These are phyloP conservation scores for Ameiurus melas DNA, from an alignment of 2,113 vertebrate genomes.

Conservation along the genomic window DNA sequence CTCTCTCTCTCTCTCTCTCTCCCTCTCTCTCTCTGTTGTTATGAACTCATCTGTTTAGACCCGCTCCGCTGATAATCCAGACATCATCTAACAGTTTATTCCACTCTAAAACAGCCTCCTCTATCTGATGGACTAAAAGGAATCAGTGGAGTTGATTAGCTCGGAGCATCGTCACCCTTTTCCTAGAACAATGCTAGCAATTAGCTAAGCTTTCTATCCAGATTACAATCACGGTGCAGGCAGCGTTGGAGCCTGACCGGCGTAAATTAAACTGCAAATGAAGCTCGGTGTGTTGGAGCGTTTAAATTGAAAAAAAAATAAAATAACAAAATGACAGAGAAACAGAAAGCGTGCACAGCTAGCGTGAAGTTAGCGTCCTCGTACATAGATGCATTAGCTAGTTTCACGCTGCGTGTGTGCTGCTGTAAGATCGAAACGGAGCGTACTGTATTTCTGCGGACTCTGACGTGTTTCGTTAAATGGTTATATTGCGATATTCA, in stretches of 20 bases:
- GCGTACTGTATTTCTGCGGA: not conserved
- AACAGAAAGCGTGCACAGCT: not conserved
- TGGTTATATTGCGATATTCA: not conserved
- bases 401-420: not conserved
- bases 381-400: not conserved
- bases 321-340: not conserved
- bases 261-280: constrained; percentile 41
- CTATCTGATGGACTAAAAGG: constrained; percentile 7
- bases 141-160: constrained; percentile 37
- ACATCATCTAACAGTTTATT: not conserved
- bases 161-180: constrained; percentile 37
- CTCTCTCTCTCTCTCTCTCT: not conserved
- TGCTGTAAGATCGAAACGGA: not conserved
- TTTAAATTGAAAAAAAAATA: constrained; percentile 20
- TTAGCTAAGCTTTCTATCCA: constrained; percentile 48
- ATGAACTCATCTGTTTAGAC: not conserved
- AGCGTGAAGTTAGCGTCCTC: not conserved
- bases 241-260: constrained; percentile 31
- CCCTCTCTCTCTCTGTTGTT: not conserved
- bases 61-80: not conserved
- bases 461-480: not conserved
- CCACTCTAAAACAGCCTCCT: not conserved
- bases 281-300: constrained; percentile 3
- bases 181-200: constrained; percentile 48
- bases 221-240: constrained; percentile 39